These are phyloP conservation scores for Neolamprologus devosi DNA, from an alignment of 2,113 vertebrate species.

Conservation along the genomic window DNA sequence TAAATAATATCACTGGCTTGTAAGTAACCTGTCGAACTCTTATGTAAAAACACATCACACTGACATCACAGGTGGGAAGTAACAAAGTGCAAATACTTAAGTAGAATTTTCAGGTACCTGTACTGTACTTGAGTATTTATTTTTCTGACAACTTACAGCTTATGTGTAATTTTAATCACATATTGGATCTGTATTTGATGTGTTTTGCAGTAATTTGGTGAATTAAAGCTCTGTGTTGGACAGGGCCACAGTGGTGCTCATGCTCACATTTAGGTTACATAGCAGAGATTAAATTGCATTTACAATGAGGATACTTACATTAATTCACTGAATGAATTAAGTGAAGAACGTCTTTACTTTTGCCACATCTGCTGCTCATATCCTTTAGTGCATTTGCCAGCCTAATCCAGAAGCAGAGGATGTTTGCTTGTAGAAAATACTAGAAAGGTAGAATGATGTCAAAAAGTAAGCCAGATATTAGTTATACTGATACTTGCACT, in stretches of 20 bases:
- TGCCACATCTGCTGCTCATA: background rate
- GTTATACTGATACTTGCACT: background rate
- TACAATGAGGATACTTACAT: background rate
- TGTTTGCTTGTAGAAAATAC: background rate
- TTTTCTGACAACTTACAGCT: background rate
- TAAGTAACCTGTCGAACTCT: background rate
- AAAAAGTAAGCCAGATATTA: background rate
- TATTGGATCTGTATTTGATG: background rate
- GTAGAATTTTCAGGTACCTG: background rate
- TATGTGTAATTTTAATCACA: background rate
- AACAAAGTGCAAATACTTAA: background rate
- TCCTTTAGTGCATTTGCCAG: background rate
- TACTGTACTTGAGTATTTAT: background rate
- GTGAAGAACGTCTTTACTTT: background rate
- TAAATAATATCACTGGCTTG: background rate
- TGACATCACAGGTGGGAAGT: background rate
- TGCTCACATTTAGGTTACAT: background rate
- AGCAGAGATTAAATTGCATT: background rate
- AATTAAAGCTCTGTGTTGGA: background rate
- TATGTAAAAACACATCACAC: background rate
- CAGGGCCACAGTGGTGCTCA: background rate
- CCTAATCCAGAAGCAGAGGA: background rate
- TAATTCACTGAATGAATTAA: background rate
- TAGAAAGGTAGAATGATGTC: background rate
- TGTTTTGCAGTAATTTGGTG: background rate